phyloP scores from a whole-genome alignment of 2,888 invertebrate genomes.

The Tricholauxania praeusta region DNA sequence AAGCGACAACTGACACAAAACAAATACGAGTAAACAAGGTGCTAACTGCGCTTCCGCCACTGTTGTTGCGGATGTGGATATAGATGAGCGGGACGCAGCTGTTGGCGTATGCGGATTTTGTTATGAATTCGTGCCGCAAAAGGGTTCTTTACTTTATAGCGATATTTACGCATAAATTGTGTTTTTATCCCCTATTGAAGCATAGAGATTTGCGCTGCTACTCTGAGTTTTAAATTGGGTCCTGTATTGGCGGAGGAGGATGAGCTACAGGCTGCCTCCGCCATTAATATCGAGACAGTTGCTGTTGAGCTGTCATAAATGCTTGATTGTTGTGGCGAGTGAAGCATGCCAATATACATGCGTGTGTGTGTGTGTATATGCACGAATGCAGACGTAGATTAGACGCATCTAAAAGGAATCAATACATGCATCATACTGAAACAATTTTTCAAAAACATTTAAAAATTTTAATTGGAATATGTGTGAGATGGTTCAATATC shows the following conservation, averaged over 20 bases:
- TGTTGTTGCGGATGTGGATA: too few relatives aligned
- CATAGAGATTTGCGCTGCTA: constrained; percentile 38
- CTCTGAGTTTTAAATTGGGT: constrained; percentile 15
- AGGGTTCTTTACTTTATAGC: constrained; percentile 11
- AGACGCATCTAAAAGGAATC: not conserved
- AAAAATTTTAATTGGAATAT: too few relatives aligned
- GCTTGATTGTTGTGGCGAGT: constrained; percentile 47
- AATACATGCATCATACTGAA: constrained; percentile 1
- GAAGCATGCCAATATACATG: constrained; percentile 40
- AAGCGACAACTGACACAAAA: too few relatives aligned
- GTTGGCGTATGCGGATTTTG: not conserved
- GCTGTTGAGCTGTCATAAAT: constrained; percentile 42
- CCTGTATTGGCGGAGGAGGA: not conserved
- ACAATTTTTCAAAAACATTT: not conserved
- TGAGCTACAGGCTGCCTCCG: not conserved
- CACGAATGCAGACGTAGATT: not conserved
- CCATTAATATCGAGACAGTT: constrained; percentile 18
- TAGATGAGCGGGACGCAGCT: constrained; percentile 15
- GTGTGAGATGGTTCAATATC: too few relatives aligned
- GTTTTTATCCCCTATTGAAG: constrained; percentile 45
- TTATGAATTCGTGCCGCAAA: not conserved
- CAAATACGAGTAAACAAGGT: constrained; percentile 19
- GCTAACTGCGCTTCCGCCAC: constrained; percentile 26
- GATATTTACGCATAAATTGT: constrained; percentile 40
- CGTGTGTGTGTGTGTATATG: too few relatives aligned